Percentiles rank a stretch among this genome's conserved stretches.
phyloP scores from a whole-genome alignment of 2,113 vertebrate genomes.

The Hystrix cristata region DNA sequence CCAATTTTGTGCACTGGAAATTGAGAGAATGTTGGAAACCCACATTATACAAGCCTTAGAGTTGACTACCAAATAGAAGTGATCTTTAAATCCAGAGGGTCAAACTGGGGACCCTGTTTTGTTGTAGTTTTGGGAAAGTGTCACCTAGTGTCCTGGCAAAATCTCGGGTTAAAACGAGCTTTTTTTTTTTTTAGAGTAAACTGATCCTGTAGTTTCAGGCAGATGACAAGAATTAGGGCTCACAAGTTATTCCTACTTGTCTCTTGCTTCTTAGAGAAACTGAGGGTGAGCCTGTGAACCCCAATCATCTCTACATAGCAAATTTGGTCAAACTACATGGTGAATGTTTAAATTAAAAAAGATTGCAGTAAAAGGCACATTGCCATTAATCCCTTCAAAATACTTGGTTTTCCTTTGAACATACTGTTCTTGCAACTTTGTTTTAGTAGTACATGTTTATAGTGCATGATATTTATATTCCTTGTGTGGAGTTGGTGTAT shows the following conservation, averaged over 20 bases:
- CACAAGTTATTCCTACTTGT: background rate
- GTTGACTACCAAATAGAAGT: background rate
- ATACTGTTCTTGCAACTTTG: background rate
- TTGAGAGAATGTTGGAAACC: background rate
- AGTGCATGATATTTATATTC: background rate
- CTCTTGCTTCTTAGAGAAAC: constrained; percentile 21
- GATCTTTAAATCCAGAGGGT: background rate
- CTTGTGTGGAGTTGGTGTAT: background rate
- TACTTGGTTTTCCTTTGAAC: background rate
- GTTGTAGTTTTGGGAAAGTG: constrained; percentile 7
- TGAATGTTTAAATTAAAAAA: background rate
- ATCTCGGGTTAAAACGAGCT: constrained; percentile 9
- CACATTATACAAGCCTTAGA: background rate
- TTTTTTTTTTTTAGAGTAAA: background rate
- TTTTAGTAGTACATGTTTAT: background rate
- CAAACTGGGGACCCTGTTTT: background rate
- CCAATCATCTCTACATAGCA: background rate
- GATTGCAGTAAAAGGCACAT: background rate
- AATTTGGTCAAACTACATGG: background rate
- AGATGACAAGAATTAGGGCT: background rate
- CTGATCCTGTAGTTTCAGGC: background rate
- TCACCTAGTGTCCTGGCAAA: constrained; percentile 28
- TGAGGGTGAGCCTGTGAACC: constrained; percentile 9
- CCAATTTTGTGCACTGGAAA: background rate
- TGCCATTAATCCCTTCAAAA: background rate